phyloP scores from a whole-genome alignment of 2,888 invertebrate genomes.

The Papilio gigon region DNA sequence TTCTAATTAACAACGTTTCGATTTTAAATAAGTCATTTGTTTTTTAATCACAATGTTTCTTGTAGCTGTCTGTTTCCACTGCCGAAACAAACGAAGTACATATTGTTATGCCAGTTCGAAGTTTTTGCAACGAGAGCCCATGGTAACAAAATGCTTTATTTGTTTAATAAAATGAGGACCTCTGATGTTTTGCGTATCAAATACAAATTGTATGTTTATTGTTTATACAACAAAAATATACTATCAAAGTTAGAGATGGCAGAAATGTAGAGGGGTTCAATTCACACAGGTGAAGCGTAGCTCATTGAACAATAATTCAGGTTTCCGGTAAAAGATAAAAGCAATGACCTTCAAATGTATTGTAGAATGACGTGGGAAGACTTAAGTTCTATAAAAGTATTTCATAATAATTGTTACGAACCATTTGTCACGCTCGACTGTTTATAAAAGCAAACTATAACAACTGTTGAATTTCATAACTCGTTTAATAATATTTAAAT shows the following conservation, averaged over 20 bases:
- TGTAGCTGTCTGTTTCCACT: not conserved
- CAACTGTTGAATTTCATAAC: slow-evolving; percentile 34
- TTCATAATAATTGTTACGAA: slow-evolving; percentile 15
- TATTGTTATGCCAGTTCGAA: too few relatives aligned
- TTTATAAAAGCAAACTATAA: slow-evolving; percentile 36
- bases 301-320: not conserved
- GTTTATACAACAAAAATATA: not conserved
- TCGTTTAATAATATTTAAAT: slow-evolving; percentile 38
- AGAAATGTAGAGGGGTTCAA: too few relatives aligned
- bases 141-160: not conserved
- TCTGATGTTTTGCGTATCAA: not conserved
- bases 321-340: not conserved
- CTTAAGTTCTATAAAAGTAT: slow-evolving; percentile 1
- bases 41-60: too few relatives aligned
- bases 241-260: not conserved
- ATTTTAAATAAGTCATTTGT: not conserved
- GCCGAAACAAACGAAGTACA: too few relatives aligned
- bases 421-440: slow-evolving; percentile 20
- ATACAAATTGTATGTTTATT: not conserved
- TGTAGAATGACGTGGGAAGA: not conserved
- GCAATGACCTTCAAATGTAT: not conserved
- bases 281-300: not conserved
- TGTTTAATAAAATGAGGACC: not conserved
- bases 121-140: not conserved
- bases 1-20: not conserved